Evolutionary conservation across 2,113 vertebrate species (phyloP).

Genomic region (Gallinago undulata): DNA sequence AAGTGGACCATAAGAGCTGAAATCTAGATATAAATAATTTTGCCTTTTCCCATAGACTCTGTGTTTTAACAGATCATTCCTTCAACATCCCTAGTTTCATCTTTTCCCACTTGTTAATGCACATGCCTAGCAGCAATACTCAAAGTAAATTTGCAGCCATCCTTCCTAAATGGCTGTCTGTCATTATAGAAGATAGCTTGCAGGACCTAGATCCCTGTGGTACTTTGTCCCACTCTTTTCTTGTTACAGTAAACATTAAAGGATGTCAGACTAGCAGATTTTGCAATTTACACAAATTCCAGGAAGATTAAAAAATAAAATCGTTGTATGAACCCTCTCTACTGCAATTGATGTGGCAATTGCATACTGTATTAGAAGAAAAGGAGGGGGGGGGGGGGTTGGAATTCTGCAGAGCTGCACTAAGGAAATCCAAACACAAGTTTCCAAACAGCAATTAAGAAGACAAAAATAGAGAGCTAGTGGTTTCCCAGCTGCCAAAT

Average conservation of each 20-base stretch:
- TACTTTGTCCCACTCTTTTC: neutral
- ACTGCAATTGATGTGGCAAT: neutral
- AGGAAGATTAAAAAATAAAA: neutral
- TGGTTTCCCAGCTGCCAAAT: conserved; percentile 40
- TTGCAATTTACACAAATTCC: neutral
- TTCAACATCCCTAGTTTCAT: neutral
- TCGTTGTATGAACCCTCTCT: neutral
- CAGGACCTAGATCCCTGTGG: neutral
- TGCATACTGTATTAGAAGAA: neutral
- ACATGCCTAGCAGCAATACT: neutral
- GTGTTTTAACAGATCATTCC: neutral
- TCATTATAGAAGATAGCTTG: neutral
- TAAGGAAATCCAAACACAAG: neutral
- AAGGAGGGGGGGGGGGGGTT: neutral
- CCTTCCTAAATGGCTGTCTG: neutral
- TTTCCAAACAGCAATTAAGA: conserved; percentile 58
- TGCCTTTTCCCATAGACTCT: neutral
- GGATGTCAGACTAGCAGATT: neutral
- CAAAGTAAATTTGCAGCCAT: neutral
- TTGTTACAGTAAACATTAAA: neutral
- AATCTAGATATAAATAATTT: neutral
- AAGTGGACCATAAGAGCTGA: neutral
- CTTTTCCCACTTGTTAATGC: neutral
- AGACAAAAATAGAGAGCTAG: conserved; percentile 5
- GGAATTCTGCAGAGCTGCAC: neutral